Evolutionary conservation across 2,888 invertebrate genomes (phyloP).

Genomic region (Gymnocheta viridis): DNA sequence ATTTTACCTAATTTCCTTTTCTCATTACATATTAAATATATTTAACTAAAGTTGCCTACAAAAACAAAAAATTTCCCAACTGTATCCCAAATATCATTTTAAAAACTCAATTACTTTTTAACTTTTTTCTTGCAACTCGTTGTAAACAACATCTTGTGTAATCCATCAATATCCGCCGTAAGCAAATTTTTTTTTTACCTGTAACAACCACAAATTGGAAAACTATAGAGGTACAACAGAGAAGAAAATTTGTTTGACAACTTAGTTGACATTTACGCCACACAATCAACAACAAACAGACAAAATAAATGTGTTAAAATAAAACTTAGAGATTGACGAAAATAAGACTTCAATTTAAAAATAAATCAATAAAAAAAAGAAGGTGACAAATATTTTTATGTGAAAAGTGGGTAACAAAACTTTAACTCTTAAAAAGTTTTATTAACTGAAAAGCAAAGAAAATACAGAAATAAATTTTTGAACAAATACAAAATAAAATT

Average conservation of each 20-base stretch:
- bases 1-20: constrained; percentile 45
- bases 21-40: neutral
- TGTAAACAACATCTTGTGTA: constrained; percentile 41
- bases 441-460: constrained; percentile 15
- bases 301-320: constrained; percentile 8
- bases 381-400: constrained; percentile 33
- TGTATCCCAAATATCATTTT: constrained; percentile 17
- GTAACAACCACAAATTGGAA: constrained; percentile 24
- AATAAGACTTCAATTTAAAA: constrained; percentile 1
- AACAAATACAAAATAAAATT: neutral
- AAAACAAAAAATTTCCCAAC: neutral
- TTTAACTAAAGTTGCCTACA: neutral
- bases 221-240: constrained; percentile 46
- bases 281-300: neutral
- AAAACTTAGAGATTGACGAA: constrained; percentile 4
- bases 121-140: constrained; percentile 17
- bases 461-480: neutral
- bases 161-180: constrained; percentile 63
- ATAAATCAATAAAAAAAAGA: too few relatives aligned
- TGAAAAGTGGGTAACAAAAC: neutral
- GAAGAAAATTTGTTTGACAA: constrained; percentile 68
- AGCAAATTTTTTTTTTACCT: constrained; percentile 54
- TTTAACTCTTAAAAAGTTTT: neutral
- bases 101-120: constrained; percentile 51
- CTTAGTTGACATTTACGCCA: constrained; percentile 57